phyloP scores from a whole-genome alignment of 2,113 vertebrate genomes.

The Okapia johnstoni region DNA sequence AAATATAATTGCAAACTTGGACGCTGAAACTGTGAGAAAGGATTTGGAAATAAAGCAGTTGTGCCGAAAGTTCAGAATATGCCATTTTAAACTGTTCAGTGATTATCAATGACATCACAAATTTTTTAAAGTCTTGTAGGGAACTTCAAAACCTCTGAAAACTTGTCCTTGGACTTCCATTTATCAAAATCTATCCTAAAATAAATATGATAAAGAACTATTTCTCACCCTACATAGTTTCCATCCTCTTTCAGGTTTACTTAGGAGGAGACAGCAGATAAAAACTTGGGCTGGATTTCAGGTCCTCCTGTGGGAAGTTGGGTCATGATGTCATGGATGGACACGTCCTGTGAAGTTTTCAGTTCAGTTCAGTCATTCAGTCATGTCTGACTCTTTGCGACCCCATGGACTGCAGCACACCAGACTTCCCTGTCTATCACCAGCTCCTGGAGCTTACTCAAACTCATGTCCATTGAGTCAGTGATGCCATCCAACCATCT shows the following conservation, averaged over 20 bases:
- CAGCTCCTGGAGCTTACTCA: background rate
- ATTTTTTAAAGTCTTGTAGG: background rate
- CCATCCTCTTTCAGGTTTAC: background rate
- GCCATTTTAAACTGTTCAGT: background rate
- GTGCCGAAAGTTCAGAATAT: background rate
- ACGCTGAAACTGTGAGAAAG: background rate
- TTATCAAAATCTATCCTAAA: background rate
- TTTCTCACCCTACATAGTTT: background rate
- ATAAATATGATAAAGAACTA: background rate
- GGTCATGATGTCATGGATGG: rapidly evolving
- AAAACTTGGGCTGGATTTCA: background rate
- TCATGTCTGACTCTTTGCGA: background rate
- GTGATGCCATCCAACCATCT: background rate
- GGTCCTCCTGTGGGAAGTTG: background rate
- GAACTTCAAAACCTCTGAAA: background rate
- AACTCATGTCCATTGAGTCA: background rate
- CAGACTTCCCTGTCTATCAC: background rate
- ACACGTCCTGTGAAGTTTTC: background rate
- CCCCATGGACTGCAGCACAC: background rate
- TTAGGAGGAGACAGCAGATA: background rate
- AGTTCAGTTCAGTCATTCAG: background rate
- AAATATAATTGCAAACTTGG: slow-evolving; percentile 51
- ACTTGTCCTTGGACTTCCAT: background rate
- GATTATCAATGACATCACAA: background rate
- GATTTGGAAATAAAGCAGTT: background rate